Percentiles rank a stretch among this genome's conserved stretches.
phyloP scores from a whole-genome alignment of 2,113 vertebrate species.

The Pygoscelis antarcticus region DNA sequence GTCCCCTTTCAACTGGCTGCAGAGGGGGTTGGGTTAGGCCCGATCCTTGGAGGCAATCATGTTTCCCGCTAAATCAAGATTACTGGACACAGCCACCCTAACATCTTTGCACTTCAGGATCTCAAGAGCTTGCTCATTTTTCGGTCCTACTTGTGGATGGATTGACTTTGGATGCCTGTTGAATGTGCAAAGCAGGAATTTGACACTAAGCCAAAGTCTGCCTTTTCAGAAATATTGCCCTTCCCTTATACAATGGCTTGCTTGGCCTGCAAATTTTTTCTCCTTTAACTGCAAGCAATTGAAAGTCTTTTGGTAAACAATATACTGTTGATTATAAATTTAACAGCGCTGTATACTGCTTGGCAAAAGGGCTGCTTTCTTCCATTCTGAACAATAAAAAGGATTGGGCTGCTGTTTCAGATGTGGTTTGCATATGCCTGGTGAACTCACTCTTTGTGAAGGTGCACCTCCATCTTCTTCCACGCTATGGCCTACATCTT shows the following conservation, averaged over 20 bases:
- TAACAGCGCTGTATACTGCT: not conserved
- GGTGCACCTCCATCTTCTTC: not conserved
- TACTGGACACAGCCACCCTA: not conserved
- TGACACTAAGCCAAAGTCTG: not conserved
- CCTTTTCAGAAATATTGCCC: not conserved
- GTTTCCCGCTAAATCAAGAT: not conserved
- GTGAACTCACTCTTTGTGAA: not conserved
- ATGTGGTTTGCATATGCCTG: rapidly evolving
- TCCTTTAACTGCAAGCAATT: not conserved
- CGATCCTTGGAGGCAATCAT: not conserved
- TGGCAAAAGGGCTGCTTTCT: not conserved
- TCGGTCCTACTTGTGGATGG: not conserved
- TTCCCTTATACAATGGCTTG: not conserved
- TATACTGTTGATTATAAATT: not conserved
- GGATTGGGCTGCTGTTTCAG: not conserved
- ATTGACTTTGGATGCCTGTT: not conserved
- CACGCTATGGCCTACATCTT: rapidly evolving
- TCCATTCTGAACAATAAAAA: not conserved
- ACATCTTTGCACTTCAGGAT: not conserved
- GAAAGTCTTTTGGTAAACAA: not conserved
- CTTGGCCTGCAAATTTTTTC: not conserved
- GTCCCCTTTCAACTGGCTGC: not conserved
- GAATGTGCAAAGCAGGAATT: not conserved
- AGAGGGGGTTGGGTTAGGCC: not conserved
- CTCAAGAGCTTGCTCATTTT: not conserved